phyloP scores from a whole-genome alignment of 2,797 vertebrate genomes.

The Enteromius viviparus region DNA sequence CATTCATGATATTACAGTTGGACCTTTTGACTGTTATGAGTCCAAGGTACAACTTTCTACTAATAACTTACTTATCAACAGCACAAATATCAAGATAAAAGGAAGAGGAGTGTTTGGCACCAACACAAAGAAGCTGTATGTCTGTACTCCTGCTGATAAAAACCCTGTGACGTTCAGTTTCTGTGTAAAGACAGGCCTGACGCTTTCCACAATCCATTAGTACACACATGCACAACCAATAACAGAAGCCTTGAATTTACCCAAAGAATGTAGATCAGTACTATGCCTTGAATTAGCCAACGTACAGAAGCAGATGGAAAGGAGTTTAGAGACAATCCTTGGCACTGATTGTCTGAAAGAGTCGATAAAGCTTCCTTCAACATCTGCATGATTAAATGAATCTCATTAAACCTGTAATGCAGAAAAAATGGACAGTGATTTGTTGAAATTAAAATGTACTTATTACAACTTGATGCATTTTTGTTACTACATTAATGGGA shows the following conservation, averaged over 20 bases:
- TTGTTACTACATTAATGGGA: not conserved
- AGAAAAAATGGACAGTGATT: not conserved
- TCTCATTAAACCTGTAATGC: not conserved
- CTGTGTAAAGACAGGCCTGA: not conserved
- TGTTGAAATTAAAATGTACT: not conserved
- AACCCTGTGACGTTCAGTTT: not conserved
- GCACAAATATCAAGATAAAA: not conserved
- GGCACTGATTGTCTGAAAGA: not conserved
- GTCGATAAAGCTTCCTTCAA: not conserved
- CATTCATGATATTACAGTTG: not conserved
- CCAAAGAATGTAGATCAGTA: constrained; percentile 20
- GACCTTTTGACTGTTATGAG: not conserved
- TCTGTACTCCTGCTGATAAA: not conserved
- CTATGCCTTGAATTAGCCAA: not conserved
- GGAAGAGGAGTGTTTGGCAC: not conserved
- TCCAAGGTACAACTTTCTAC: not conserved
- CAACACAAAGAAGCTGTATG: not conserved
- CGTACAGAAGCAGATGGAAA: constrained; percentile 1
- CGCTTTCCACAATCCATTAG: not conserved
- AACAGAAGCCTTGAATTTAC: constrained; percentile 10
- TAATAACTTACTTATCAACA: not conserved
- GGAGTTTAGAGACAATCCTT: not conserved
- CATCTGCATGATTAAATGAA: not conserved
- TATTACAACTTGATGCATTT: not conserved
- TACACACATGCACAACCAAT: not conserved